A percentile compares a stretch with the other conserved stretches of the same genome.
These are phyloP conservation scores for Ariolimax columbianus DNA, from an alignment of 2,888 invertebrate genomes.

Conservation along the genomic window DNA sequence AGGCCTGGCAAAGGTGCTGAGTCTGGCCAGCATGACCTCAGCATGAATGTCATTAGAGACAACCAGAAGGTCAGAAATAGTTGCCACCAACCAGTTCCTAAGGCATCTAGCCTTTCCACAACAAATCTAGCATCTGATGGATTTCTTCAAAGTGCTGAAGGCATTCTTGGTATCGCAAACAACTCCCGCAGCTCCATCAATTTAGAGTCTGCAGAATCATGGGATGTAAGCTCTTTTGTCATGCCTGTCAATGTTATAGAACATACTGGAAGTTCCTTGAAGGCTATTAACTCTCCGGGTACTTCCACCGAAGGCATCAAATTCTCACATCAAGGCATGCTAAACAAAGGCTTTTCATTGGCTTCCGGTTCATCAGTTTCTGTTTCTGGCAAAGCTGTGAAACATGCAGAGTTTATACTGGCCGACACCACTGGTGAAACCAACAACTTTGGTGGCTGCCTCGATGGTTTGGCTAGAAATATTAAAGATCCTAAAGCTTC, in stretches of 20 bases:
- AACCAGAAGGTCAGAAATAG: neutral
- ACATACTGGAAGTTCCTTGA: neutral
- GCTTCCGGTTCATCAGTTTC: conserved; percentile 43
- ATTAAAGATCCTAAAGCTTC: neutral
- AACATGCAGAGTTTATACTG: conserved; percentile 34
- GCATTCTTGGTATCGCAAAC: conserved; percentile 23
- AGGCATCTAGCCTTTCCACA: neutral
- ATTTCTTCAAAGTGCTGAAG: conserved; percentile 46
- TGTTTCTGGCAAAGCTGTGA: conserved; percentile 49
- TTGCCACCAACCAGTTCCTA: neutral
- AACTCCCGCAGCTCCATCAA: neutral
- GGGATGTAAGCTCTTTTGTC: neutral
- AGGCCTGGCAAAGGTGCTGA: neutral
- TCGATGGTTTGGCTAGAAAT: neutral
- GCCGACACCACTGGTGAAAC: neutral
- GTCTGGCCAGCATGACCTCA: neutral
- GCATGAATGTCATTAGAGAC: neutral
- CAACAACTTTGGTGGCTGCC: neutral
- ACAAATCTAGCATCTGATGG: conserved; percentile 47
- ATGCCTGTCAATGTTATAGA: neutral
- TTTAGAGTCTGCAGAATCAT: neutral
- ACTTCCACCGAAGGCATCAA: neutral
- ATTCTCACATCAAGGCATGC: neutral
- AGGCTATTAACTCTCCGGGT: neutral
- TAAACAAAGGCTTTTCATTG: conserved; percentile 36